A percentile compares a stretch with the other conserved stretches of the same genome.
Conservation (phyloP, 2,888 invertebrate genomes). For the Meiosimyza decipiens region DNA sequence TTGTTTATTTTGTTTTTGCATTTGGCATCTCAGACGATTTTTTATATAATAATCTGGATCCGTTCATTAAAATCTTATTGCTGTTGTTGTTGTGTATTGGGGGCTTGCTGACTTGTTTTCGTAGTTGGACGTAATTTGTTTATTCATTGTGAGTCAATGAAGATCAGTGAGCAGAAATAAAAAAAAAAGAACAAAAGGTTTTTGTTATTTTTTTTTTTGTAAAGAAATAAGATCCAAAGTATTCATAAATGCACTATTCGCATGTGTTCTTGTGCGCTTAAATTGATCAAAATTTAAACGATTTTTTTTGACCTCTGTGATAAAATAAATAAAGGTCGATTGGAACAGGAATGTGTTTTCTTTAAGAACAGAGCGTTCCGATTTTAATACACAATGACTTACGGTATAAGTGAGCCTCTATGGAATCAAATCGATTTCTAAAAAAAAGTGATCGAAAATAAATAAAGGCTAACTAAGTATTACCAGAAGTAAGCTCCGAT, state of each 20-base stretch:
- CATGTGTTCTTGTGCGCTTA: neutral
- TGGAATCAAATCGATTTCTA: no score
- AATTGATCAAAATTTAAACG: neutral
- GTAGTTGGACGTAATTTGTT: neutral
- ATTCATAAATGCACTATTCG: neutral
- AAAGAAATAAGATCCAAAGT: neutral
- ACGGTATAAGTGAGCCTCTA: no score
- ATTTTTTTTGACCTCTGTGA: no score
- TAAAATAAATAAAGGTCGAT: no score
- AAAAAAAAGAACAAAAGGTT: no score
- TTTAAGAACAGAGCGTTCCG: no score
- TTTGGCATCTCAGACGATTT: neutral
- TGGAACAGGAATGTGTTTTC: no score
- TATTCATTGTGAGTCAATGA: neutral
- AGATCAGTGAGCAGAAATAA: no score
- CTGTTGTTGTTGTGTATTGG: conserved; percentile 9
- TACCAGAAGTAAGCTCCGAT: no score
- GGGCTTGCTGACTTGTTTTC: conserved; percentile 24
- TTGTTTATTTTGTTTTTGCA: neutral
- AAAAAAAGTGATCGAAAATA: no score
- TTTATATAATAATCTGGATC: conserved; percentile 20
- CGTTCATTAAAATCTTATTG: conserved; percentile 16
- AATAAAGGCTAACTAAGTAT: no score
- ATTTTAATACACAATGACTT: no score
- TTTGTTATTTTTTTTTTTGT: neutral